phyloP scores from a whole-genome alignment of 2,797 vertebrate genomes.

The Microctenopoma lineatum region DNA sequence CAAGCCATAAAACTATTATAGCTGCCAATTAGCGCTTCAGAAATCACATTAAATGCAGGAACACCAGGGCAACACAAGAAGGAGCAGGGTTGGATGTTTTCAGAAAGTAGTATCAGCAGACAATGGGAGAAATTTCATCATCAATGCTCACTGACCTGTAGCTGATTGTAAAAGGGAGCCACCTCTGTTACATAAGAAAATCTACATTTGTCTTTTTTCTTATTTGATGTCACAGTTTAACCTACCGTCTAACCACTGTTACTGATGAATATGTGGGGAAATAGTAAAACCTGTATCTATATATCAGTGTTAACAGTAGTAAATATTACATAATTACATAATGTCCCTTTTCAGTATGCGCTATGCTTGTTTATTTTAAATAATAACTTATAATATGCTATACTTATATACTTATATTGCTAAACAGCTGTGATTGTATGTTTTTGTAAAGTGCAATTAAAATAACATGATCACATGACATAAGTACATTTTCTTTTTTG shows the following conservation, averaged over 20 bases:
- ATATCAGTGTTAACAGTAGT: too few species aligned
- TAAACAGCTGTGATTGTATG: background rate
- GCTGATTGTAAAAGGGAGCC: background rate
- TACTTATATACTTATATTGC: too few species aligned
- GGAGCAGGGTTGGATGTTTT: background rate
- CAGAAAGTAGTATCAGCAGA: conserved; percentile 11
- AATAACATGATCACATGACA: conserved; percentile 5
- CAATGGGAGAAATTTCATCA: conserved; percentile 1
- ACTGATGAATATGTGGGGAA: too few species aligned
- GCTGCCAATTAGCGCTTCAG: conserved; percentile 59
- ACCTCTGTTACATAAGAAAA: background rate
- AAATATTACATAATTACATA: background rate
- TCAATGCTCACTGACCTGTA: background rate
- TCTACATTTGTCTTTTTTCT: background rate
- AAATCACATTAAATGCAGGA: conserved; percentile 48
- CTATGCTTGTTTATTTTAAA: too few species aligned
- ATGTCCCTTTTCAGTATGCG: background rate
- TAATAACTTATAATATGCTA: too few species aligned
- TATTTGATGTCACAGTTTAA: too few species aligned
- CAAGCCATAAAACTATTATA: conserved; percentile 68
- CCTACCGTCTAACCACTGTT: too few species aligned
- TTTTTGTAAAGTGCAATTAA: conserved; percentile 1
- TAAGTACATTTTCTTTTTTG: background rate
- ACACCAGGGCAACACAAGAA: conserved; percentile 21
- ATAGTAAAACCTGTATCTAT: background rate